phyloP scores from a whole-genome alignment of 1,140 invertebrate genomes.

The Bombus superbus region DNA sequence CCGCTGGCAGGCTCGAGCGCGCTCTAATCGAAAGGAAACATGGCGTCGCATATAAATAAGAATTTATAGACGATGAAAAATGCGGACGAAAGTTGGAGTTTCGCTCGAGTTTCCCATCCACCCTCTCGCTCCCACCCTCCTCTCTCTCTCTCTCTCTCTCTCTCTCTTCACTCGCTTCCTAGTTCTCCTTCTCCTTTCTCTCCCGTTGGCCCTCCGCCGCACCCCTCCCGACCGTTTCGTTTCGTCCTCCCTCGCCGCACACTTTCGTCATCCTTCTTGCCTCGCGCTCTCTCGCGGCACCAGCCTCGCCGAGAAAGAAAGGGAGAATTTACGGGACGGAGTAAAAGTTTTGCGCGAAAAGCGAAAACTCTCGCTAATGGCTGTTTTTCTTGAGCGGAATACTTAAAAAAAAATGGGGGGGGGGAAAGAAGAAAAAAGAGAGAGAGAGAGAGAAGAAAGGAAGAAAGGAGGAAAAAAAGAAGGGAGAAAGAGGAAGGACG shows the following conservation, averaged over 20 bases:
- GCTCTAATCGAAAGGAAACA: slow-evolving; percentile 79
- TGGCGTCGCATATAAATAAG: slow-evolving; percentile 81
- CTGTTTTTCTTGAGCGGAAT: slow-evolving; percentile 82
- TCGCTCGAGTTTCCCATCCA: slow-evolving; percentile 74
- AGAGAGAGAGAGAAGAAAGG: slow-evolving; percentile 53
- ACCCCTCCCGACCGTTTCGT: slow-evolving; percentile 40
- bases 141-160: neutral
- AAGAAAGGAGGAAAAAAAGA: slow-evolving; percentile 72
- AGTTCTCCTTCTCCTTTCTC: slow-evolving; percentile 26
- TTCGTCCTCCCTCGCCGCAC: slow-evolving; percentile 39
- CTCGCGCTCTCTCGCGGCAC: slow-evolving; percentile 27
- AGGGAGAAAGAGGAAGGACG: slow-evolving; percentile 61
- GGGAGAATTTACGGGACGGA: slow-evolving; percentile 75
- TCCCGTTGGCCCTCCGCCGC: slow-evolving; percentile 56
- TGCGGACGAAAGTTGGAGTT: slow-evolving; percentile 77
- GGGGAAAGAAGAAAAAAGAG: slow-evolving; percentile 46
- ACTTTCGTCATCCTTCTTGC: slow-evolving; percentile 57
- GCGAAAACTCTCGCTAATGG: slow-evolving; percentile 82
- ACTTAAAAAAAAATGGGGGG: slow-evolving; percentile 75
- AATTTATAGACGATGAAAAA: slow-evolving; percentile 82
- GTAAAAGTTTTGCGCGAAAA: slow-evolving; percentile 81
- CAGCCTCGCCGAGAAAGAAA: slow-evolving; percentile 20
- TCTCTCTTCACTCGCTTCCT: neutral
- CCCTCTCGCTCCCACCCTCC: slow-evolving; percentile 20
- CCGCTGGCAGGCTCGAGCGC: slow-evolving; percentile 56